Percentiles rank a stretch among this genome's conserved stretches.
Evolutionary conservation across 2,888 invertebrate species (phyloP).

Genomic region (Fissipunctia ypsillon): DNA sequence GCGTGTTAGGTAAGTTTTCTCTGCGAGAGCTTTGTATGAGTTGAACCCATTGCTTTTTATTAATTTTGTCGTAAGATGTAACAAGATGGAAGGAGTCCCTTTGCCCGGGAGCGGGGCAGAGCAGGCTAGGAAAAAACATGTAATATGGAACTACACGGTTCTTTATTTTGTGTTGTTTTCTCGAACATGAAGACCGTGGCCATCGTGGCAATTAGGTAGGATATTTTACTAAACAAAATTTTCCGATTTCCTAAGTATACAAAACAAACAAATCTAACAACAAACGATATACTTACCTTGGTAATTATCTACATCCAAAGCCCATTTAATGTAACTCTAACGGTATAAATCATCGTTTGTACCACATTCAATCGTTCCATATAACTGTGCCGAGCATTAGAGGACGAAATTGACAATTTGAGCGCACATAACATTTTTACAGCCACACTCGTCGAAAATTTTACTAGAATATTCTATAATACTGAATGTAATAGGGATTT

Average conservation of each 20-base stretch:
- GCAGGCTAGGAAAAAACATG: too few species aligned
- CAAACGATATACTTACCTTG: not conserved
- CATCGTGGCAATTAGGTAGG: too few species aligned
- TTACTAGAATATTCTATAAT: conserved; percentile 38
- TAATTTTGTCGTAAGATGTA: not conserved
- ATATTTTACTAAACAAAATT: not conserved
- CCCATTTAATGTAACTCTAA: conserved; percentile 1
- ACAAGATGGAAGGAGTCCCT: too few species aligned
- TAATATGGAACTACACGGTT: too few species aligned
- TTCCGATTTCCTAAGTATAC: not conserved
- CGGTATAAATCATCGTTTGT: conserved; percentile 20
- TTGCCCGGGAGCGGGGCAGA: too few species aligned
- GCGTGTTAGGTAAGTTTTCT: too few species aligned
- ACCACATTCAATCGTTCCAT: conserved; percentile 35
- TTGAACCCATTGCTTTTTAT: not conserved
- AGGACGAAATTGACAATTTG: conserved; percentile 70
- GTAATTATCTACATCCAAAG: not conserved
- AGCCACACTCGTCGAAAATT: conserved; percentile 59
- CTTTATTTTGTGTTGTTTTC: not conserved
- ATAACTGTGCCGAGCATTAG: conserved; percentile 25
- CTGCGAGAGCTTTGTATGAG: not conserved
- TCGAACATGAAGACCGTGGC: not conserved
- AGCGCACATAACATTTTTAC: conserved; percentile 72
- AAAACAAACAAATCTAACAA: not conserved
- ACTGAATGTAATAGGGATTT: conserved; percentile 1